Base-by-base conservation (phyloP, 2,888 invertebrate species). In the Brassicogethes aeneus region DNA sequence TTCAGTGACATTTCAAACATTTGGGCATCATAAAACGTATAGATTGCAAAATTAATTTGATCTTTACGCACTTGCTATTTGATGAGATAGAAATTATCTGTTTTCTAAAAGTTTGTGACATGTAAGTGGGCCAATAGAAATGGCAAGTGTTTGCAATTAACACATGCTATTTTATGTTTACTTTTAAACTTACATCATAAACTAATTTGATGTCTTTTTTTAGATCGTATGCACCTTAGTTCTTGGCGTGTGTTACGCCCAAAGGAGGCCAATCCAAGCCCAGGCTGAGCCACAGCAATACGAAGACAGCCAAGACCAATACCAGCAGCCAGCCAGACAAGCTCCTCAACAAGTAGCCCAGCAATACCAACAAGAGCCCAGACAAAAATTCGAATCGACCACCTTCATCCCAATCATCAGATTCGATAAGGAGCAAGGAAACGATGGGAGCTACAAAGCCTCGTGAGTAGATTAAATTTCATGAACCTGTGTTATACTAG, bases 381-480 rank as follows among this genome's bases (percentile, higher is more conserved):
- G 50, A 40, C 39, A 46, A 66, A 69, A 59, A 40, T 76, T 77
- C 31, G 76, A 77, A 32, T 76, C 78, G 13, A 82, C 85, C 45
- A 87, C 86, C n/a, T 80, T 71, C 65, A 83, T 88, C 53, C 88
- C 88, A 13, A 88, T 88, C 60, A 76, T 88, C 45, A 75, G 78
- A 51, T 87, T 85, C 65, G 85, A 86, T 59, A 87, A 88, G 61
- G 84, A 86, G 62, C 87, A 88, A 61, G 84, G 82, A 48, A 80
- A 78, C 49, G 87, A 86, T 68, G 88, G 88, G 56, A 86, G 85
- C 60, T 88, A 88, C 66, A 85, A 85, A 68, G 80, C 86, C 43
- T 66, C 83, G 84, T 83, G 71, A 73, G 76, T 71, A 13, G 46
- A 32, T 47, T 48, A 7, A 7, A 5, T 7, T 10, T 23, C 10